A percentile compares a stretch with the other conserved stretches of the same genome.
Evolutionary conservation across 2,113 vertebrate species (phyloP).

Genomic region (Brachyhypopomus occidentalis): DNA sequence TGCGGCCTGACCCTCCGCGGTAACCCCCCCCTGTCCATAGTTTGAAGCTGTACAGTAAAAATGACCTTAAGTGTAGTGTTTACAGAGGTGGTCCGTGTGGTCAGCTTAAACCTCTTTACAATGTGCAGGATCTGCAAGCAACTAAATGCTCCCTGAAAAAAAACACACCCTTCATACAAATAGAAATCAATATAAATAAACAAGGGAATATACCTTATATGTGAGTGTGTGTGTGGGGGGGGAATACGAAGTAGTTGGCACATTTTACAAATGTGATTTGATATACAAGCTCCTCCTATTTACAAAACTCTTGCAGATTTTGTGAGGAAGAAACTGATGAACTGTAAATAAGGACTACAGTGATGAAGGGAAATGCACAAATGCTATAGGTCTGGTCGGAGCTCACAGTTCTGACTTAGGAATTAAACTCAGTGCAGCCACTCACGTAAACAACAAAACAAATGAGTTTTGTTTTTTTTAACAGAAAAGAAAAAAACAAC

Average conservation of each 20-base stretch:
- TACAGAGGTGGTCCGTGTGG: slow-evolving; percentile 9
- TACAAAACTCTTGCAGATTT: slow-evolving; percentile 39
- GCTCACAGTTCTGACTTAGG: slow-evolving; percentile 44
- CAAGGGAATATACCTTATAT: background rate
- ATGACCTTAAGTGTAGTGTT: slow-evolving; percentile 25
- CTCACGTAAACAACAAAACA: slow-evolving; percentile 39
- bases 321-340: slow-evolving; percentile 26
- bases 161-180: slow-evolving; percentile 39
- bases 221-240: background rate
- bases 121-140: slow-evolving; percentile 29
- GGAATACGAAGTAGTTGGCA: slow-evolving; percentile 38
- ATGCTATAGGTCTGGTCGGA: slow-evolving; percentile 40
- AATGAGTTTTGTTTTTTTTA: background rate
- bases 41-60: background rate
- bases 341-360: slow-evolving; percentile 21
- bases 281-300: slow-evolving; percentile 52
- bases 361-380: slow-evolving; percentile 25
- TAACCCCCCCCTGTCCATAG: background rate
- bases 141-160: slow-evolving; percentile 49
- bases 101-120: slow-evolving; percentile 21
- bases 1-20: background rate
- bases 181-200: slow-evolving; percentile 45
- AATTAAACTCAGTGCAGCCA: slow-evolving; percentile 22
- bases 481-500: slow-evolving; percentile 14
- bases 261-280: slow-evolving; percentile 35